These are phyloP conservation scores for human (Homo sapiens) DNA, from an alignment of 2,113 vertebrate species.

Conservation along the genomic window DNA sequence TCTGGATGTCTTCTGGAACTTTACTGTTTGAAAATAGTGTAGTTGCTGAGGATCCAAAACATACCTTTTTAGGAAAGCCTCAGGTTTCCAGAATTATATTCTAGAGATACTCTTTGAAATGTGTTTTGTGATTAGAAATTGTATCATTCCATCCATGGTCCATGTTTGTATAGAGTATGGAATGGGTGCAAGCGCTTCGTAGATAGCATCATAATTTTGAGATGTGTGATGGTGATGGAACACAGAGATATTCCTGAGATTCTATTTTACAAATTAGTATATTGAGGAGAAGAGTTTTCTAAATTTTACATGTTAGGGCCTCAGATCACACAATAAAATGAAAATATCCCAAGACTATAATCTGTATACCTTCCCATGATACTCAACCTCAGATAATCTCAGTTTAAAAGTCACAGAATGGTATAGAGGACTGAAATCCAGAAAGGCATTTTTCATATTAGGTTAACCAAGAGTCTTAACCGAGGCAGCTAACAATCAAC, in stretches of 20 bases:
- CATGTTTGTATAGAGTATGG: not conserved
- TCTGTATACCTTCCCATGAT: not conserved
- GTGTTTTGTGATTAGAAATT: not conserved
- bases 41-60: not conserved
- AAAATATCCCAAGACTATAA: not conserved
- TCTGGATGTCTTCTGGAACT: not conserved
- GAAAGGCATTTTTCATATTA: constrained; percentile 49
- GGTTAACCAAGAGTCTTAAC: constrained; percentile 57
- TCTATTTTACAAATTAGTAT: not conserved
- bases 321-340: not conserved
- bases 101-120: not conserved
- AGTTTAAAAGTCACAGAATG: not conserved
- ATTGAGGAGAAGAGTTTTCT: not conserved
- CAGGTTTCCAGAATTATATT: not conserved
- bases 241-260: not conserved
- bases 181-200: not conserved
- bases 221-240: not conserved
- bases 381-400: not conserved
- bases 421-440: not conserved
- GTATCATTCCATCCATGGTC: not conserved
- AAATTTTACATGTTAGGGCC: not conserved
- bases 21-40: not conserved
- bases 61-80: not conserved
- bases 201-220: not conserved
- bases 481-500: constrained; percentile 56